Evolutionary conservation across 92 coral and sea anemone species (phyloP), one percentile per base, ranked within the genome.

Genomic region (Blastomussa wellsi): DNA sequence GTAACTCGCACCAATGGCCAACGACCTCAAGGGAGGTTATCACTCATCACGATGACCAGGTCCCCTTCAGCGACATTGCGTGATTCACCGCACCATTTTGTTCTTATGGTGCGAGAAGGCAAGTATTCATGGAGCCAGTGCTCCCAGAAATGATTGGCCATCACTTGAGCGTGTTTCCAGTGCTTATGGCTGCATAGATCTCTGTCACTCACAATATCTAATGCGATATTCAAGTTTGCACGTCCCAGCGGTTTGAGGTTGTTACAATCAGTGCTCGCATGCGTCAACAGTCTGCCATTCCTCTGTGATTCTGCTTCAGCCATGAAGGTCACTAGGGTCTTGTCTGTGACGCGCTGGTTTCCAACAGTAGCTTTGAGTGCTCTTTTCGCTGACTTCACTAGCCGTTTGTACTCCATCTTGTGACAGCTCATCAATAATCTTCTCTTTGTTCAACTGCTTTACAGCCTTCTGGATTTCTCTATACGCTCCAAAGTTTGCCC

Each of bases 131-230:
- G 64, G 38, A 90, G 91, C 85, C 90, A 90, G 19, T 91, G 89
- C 44, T 83, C 84, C 91, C 89, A 88, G 59, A 90, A 90, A 44
- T 90, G 91, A 17, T 90, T 57, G n/a, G 93, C 74, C 91, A 90
- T 90, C 48, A 87, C 84, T 72, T 90, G 86, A 15, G 93, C 87
- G 68, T 90, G 93, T 79, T 85, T 90, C 93, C 93, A 90, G 93
- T 28, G 49, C 49, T 44, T 44, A 6, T 13, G 3, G 44, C 44
- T 41, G 7, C 44, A 41, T 41, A 41, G 44, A 41, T 41, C 44
- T 3, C 44, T 3, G 44, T 41, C 44, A 3, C 4, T 41, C 44
- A 41, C 44, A 41, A 41, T 7, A 41, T 41, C 44, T 44, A 44
- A 13, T 10, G 91, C 91, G 41, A 77, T 35, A 49, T 86, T 89